Evolutionary conservation across 2,797 vertebrate species (phyloP).

Genomic region (Halcyon smyrnensis): DNA sequence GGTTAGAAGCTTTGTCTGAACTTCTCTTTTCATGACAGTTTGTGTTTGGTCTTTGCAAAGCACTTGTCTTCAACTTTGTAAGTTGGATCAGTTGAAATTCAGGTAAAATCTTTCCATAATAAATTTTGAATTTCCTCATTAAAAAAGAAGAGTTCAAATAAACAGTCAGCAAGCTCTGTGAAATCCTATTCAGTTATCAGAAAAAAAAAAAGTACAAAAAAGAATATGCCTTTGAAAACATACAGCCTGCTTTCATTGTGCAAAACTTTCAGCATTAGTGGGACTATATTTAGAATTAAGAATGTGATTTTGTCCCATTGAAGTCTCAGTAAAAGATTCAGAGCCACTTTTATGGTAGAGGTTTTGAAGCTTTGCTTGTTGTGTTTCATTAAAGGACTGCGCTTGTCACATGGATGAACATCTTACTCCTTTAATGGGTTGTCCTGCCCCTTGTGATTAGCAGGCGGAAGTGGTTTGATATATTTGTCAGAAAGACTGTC

Average conservation of each 20-base stretch:
- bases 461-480: slow-evolving; percentile 33
- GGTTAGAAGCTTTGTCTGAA: neutral
- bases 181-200: slow-evolving; percentile 2
- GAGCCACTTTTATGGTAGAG: neutral
- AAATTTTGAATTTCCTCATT: slow-evolving; percentile 1
- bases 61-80: neutral
- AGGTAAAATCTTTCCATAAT: neutral
- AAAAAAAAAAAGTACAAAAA: neutral
- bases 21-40: neutral
- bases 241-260: neutral
- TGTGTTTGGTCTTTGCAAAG: neutral
- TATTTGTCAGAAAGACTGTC: slow-evolving; percentile 37
- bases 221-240: neutral
- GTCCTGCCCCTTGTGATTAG: slow-evolving; percentile 53
- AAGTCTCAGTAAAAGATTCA: neutral
- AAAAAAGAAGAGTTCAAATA: neutral
- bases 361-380: slow-evolving; percentile 48
- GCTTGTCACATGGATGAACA: neutral
- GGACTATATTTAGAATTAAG: slow-evolving; percentile 22
- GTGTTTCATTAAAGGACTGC: neutral
- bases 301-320: slow-evolving; percentile 9
- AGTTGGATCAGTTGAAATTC: neutral
- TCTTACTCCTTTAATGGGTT: neutral
- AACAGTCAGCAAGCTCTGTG: neutral
- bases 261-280: neutral